Evolutionary conservation across 1,140 invertebrate species (phyloP).

Genomic region (Drosophila takahashii): DNA sequence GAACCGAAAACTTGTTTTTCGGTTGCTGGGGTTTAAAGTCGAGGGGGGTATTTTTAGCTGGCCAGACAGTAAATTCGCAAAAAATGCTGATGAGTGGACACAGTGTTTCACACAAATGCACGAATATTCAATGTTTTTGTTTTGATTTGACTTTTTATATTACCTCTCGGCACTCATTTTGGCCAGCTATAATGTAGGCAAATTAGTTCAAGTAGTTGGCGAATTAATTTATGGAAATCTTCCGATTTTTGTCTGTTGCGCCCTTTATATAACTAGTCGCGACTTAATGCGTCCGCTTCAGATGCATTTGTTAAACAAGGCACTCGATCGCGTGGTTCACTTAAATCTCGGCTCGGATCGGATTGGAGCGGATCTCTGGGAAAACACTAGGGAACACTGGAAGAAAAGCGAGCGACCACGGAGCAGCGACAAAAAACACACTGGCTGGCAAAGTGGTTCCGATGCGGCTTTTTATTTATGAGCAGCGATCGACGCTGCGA

Average conservation of each 20-base stretch:
- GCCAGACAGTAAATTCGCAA: slow-evolving; percentile 41
- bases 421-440: slow-evolving; percentile 55
- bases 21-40: slow-evolving; percentile 37
- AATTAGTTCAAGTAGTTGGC: slow-evolving; percentile 48
- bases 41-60: slow-evolving; percentile 49
- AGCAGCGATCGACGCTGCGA: slow-evolving; percentile 35
- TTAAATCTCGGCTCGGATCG: background rate
- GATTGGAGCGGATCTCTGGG: slow-evolving; percentile 7
- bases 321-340: slow-evolving; percentile 17
- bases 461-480: slow-evolving; percentile 63
- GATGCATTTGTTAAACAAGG: slow-evolving; percentile 39
- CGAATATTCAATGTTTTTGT: slow-evolving; percentile 1
- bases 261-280: slow-evolving; percentile 47
- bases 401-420: slow-evolving; percentile 9
- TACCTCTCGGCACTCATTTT: slow-evolving; percentile 75
- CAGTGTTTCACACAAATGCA: slow-evolving; percentile 14
- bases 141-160: slow-evolving; percentile 35
- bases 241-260: slow-evolving; percentile 3
- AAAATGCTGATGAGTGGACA: slow-evolving; percentile 38
- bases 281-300: slow-evolving; percentile 23
- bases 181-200: slow-evolving; percentile 44
- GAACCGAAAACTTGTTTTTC: slow-evolving; percentile 23
- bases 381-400: slow-evolving; percentile 6
- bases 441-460: slow-evolving; percentile 38
- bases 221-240: slow-evolving; percentile 39